These are phyloP conservation scores for Palythoa grandiflora DNA, from an alignment of 92 coral and sea anemone genomes.

Conservation along the genomic window DNA sequence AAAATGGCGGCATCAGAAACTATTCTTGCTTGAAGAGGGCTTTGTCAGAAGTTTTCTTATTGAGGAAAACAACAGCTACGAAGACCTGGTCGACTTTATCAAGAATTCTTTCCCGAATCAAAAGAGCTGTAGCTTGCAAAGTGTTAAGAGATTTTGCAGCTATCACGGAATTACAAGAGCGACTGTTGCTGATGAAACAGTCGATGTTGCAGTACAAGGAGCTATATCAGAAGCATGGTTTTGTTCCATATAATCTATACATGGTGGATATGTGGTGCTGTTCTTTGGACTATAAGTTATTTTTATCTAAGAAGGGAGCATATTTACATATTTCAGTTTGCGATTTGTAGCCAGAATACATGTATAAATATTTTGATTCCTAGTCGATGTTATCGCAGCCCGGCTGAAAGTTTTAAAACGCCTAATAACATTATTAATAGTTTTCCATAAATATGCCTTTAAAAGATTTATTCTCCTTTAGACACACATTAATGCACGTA, in stretches of 20 bases:
- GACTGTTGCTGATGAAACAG: background rate
- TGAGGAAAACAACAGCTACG: background rate
- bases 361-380: background rate
- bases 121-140: background rate
- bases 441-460: too few relatives aligned
- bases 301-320: background rate
- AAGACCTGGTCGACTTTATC: background rate
- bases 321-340: background rate
- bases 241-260: background rate
- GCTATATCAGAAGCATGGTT: background rate
- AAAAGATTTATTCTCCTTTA: too few relatives aligned
- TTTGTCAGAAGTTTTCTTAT: background rate
- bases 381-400: background rate
- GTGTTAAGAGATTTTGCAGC: background rate
- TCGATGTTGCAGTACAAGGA: background rate
- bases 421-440: too few relatives aligned
- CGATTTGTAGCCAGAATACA: background rate
- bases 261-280: background rate
- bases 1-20: background rate
- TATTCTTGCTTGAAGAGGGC: background rate
- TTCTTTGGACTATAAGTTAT: too few relatives aligned
- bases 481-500: background rate
- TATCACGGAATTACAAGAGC: background rate
- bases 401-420: too few relatives aligned
- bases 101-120: background rate